A percentile compares a stretch with the other conserved stretches of the same genome.
These are phyloP conservation scores for Margarornis squamiger DNA, from an alignment of 2,797 vertebrate genomes.

Conservation along the genomic window DNA sequence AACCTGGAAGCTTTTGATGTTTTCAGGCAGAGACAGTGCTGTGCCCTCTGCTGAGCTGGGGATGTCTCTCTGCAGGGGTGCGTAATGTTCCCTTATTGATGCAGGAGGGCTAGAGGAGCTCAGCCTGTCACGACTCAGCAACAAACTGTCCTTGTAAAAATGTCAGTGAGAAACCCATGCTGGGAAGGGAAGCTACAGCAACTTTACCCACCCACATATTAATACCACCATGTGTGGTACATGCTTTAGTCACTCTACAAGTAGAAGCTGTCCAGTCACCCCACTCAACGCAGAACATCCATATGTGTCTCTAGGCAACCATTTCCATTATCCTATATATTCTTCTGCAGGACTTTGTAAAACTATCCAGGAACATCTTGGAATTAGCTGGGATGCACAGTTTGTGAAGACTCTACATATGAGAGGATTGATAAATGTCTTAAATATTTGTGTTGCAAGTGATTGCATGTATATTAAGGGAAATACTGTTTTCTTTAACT, in stretches of 20 bases:
- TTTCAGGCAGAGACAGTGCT: fast-evolving
- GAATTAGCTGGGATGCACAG: background rate
- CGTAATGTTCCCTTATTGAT: background rate
- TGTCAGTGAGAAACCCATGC: background rate
- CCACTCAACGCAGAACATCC: background rate
- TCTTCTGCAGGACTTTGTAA: background rate
- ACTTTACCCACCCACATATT: background rate
- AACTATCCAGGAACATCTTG: background rate
- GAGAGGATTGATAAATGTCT: background rate
- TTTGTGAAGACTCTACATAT: background rate
- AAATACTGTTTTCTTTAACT: background rate
- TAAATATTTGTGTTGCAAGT: background rate
- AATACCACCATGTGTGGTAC: background rate
- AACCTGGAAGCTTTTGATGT: background rate
- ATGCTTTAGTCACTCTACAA: background rate
- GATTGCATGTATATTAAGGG: background rate
- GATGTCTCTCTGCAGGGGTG: background rate
- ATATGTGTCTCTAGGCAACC: background rate
- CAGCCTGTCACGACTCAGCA: background rate
- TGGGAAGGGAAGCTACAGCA: background rate
- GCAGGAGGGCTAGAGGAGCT: background rate
- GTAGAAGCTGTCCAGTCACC: background rate
- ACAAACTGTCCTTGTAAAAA: background rate
- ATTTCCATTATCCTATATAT: background rate
- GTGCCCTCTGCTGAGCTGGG: background rate